A percentile compares a stretch with the other conserved stretches of the same genome.
These are phyloP conservation scores for Ceyx melanurus DNA, from an alignment of 2,113 vertebrate species.

Conservation along the genomic window DNA sequence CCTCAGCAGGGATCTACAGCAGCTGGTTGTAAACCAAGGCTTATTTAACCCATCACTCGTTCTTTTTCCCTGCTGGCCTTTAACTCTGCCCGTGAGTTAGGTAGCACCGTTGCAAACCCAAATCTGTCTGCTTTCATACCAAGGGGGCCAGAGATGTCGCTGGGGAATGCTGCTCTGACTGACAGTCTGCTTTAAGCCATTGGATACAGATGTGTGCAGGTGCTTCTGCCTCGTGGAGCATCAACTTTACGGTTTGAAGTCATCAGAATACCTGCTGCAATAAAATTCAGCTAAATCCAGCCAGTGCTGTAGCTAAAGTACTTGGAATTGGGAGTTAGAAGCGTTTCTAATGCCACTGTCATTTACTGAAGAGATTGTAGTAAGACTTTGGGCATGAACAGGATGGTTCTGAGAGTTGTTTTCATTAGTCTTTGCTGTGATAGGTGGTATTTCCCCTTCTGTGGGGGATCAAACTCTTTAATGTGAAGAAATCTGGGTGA, in stretches of 20 bases:
- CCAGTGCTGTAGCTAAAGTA: not conserved
- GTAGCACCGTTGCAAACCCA: not conserved
- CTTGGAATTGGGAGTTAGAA: not conserved
- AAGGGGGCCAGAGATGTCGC: not conserved
- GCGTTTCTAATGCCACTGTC: fast-evolving
- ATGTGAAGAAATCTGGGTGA: not conserved
- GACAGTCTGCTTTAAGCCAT: fast-evolving
- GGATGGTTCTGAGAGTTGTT: not conserved
- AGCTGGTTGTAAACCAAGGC: not conserved
- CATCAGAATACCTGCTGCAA: not conserved
- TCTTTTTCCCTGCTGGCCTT: not conserved
- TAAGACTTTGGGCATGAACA: not conserved
- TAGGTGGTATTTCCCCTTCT: not conserved
- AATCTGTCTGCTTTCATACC: fast-evolving
- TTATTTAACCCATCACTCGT: not conserved
- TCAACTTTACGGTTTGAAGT: fast-evolving
- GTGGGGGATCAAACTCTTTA: not conserved
- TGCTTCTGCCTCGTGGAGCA: not conserved
- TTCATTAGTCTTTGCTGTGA: not conserved
- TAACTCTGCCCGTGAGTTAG: not conserved
- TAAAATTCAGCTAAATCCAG: not conserved
- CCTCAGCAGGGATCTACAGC: not conserved
- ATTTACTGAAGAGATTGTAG: not conserved
- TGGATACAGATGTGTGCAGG: not conserved
- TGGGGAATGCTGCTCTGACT: not conserved